Base-by-base conservation (phyloP, 2,113 vertebrate species). In the Muntiacus reevesi region DNA sequence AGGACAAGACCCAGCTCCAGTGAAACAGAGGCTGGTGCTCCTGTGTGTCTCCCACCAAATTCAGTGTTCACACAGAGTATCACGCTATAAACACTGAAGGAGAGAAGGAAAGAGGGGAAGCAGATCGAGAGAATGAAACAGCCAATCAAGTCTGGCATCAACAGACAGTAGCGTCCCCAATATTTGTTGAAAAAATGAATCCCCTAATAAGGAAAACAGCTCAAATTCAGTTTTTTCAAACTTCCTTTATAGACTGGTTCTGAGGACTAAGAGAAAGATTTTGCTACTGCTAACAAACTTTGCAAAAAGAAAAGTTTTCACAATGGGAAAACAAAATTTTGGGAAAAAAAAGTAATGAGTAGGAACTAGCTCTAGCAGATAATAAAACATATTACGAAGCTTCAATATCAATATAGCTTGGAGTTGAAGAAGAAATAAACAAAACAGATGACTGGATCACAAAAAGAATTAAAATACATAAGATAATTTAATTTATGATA, bases 181-280 rank as follows among this genome's bases (percentile, higher is more conserved):
- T 15, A 89, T 52, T 67, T 85, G 45, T 23, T 15, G 50, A 96
- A 47, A 74, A 87, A 74, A 86, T 50, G 43, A 76, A 54, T 21
- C n/a, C 33, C 67, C 50, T 60, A 47, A 54, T 55, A 36, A 59
- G 67, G n/a, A 85, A 88, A 88, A 40, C 0, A 85, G 71, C 5
- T 21, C 60, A 23, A 78, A 79, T 21, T 30, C 83, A 43, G 60
- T 45, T 55, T 85, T 74, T 30, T 82, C 55, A 83, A 76, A 71
- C 4, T 74, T 94, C 45, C 52, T 88, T 91, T 82, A 76, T 50
- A 95, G 71, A 88, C 21, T 40, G 30, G 60, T 55, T 93, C 55
- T 71, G 36, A 60, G 21, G 40, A 89, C 36, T 7, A 67, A 94
- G n/a, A 55, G 50, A 67, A 87, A 94, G 81, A 67, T 85, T 89